Conservation (phyloP, 2,888 invertebrate species). For the Caenorhabditis panamensis region DNA sequence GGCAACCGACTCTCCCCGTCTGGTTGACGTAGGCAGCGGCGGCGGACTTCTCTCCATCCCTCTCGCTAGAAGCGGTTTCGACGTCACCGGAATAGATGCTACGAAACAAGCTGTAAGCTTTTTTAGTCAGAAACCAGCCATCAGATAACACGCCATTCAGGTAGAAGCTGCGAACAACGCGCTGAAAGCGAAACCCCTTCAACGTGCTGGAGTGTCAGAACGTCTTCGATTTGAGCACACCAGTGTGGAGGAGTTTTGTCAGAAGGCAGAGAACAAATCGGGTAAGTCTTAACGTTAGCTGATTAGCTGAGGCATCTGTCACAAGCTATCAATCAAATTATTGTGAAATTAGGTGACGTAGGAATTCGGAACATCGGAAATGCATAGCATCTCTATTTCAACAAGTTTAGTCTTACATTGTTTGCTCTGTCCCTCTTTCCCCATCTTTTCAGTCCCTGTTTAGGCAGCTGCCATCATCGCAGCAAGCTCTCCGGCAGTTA, state of each 20-base stretch:
- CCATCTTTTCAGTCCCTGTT: slow-evolving; percentile 12
- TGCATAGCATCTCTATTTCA: neutral
- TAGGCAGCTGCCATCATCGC: slow-evolving; percentile 24
- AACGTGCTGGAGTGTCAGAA: slow-evolving; percentile 26
- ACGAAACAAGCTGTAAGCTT: slow-evolving; percentile 64
- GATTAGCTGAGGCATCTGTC: slow-evolving; percentile 1
- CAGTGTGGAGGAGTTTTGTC: slow-evolving; percentile 54
- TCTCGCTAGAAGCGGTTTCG: slow-evolving; percentile 76
- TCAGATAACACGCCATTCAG: slow-evolving; percentile 16
- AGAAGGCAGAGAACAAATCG: slow-evolving; percentile 48
- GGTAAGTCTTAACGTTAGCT: slow-evolving; percentile 11
- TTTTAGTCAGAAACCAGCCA: neutral
- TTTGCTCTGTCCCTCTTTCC: neutral
- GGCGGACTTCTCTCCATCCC: slow-evolving; percentile 88
- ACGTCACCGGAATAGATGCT: slow-evolving; percentile 80
- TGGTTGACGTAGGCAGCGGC: slow-evolving; percentile 91
- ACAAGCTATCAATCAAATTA: slow-evolving; percentile 8
- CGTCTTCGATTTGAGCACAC: slow-evolving; percentile 49
- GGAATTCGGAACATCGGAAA: slow-evolving; percentile 3
- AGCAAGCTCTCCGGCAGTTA: slow-evolving; percentile 13
- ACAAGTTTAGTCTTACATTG: slow-evolving; percentile 1
- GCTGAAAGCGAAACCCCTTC: slow-evolving; percentile 24
- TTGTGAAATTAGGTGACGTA: neutral
- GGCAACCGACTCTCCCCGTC: slow-evolving; percentile 6
- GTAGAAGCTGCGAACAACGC: slow-evolving; percentile 38